A percentile compares a stretch with the other conserved stretches of the same genome.
These are phyloP conservation scores for Eufriesea mexicana DNA, from an alignment of 1,140 invertebrate genomes.

Conservation along the genomic window DNA sequence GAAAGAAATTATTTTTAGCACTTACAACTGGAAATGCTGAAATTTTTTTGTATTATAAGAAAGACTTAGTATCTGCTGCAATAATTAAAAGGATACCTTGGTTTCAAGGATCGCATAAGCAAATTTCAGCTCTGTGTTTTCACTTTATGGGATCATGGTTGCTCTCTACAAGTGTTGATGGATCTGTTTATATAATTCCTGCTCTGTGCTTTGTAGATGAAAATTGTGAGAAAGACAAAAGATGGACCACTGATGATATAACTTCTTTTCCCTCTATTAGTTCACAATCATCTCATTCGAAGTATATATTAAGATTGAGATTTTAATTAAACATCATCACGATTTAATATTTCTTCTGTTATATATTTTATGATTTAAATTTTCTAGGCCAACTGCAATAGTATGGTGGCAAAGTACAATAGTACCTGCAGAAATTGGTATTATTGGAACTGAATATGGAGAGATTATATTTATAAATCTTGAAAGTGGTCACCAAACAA, in stretches of 20 bases:
- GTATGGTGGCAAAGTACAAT: conserved; percentile 89
- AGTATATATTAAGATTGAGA: conserved; percentile 69
- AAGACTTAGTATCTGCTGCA: conserved; percentile 72
- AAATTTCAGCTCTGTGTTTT: conserved; percentile 86
- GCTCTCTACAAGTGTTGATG: conserved; percentile 84
- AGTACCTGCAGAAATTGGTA: conserved; percentile 84
- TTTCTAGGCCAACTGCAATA: conserved; percentile 81
- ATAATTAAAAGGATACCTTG: conserved; percentile 88
- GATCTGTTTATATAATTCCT: conserved; percentile 85
- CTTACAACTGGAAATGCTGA: conserved; percentile 75
- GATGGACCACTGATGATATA: conserved; percentile 84
- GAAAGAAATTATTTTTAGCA: conserved; percentile 75
- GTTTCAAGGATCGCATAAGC: conserved; percentile 84
- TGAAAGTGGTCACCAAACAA: conserved; percentile 86
- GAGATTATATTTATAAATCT: conserved; percentile 88
- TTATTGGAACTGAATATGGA: conserved; percentile 88
- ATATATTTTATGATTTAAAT: not conserved
- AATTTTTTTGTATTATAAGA: conserved; percentile 78
- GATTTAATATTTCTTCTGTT: not conserved
- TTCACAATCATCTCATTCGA: conserved; percentile 83
- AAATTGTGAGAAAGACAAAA: conserved; percentile 82
- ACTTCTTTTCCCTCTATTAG: conserved; percentile 82
- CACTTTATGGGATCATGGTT: conserved; percentile 88
- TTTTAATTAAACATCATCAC: not conserved
- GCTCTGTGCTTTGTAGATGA: conserved; percentile 84